A percentile compares a stretch with the other conserved stretches of the same genome.
These are phyloP conservation scores for Sylvilagus floridanus DNA, from an alignment of 2,797 vertebrate species.

Conservation along the genomic window DNA sequence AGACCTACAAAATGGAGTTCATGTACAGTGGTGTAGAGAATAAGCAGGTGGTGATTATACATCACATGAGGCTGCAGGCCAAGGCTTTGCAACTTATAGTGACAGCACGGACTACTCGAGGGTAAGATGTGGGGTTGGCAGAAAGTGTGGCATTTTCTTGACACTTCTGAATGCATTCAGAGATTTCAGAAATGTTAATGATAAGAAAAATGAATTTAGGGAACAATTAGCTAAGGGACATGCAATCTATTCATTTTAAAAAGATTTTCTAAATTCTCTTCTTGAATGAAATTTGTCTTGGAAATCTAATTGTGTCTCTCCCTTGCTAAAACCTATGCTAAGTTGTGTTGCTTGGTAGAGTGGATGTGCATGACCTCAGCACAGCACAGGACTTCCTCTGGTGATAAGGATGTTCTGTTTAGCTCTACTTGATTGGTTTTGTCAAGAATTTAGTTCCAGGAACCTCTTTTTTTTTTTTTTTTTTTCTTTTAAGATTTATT, in stretches of 20 bases:
- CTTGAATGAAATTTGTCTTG: background rate
- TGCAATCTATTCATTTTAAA: background rate
- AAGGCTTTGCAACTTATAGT: slow-evolving; percentile 96
- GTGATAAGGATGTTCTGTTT: background rate
- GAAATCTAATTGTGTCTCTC: background rate
- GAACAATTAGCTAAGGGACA: background rate
- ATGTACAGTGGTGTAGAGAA: slow-evolving; percentile 95
- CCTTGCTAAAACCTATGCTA: background rate
- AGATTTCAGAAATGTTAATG: background rate
- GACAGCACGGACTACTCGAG: slow-evolving; percentile 92
- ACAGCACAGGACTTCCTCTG: background rate
- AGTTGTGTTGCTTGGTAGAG: too few relatives aligned
- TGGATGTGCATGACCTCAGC: background rate
- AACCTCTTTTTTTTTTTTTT: background rate
- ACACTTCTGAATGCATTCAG: background rate
- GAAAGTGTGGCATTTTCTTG: background rate
- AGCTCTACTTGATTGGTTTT: background rate
- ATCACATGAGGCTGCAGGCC: slow-evolving; percentile 96
- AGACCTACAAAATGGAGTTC: slow-evolving; percentile 98
- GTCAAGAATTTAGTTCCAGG: slow-evolving; percentile 32
- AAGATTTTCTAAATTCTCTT: slow-evolving; percentile 7
- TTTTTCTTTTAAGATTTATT: too few relatives aligned
- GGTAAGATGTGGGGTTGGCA: slow-evolving; percentile 87
- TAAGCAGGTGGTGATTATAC: slow-evolving; percentile 94
- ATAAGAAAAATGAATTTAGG: background rate